Percentiles rank a stretch among this genome's conserved stretches.
Evolutionary conservation across 2,797 vertebrate genomes (phyloP).

Genomic region (Myotis findleyi): DNA sequence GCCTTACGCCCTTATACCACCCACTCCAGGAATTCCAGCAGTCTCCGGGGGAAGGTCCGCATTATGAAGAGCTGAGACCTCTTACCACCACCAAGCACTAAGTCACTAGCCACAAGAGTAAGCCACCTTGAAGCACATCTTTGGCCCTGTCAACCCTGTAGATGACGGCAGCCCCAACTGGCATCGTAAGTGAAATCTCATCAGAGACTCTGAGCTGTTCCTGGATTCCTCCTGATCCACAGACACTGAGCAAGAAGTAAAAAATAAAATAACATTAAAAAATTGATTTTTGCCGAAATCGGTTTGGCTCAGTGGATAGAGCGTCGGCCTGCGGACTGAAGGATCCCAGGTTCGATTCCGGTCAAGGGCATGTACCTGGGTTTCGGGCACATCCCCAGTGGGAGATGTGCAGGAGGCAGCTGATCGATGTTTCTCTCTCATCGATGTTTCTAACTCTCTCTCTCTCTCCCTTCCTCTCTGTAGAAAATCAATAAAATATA

Average conservation of each 20-base stretch:
- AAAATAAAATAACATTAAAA: neutral
- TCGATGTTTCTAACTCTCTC: too few relatives aligned
- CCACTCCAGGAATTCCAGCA: neutral
- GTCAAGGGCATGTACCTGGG: too few relatives aligned
- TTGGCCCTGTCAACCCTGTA: neutral
- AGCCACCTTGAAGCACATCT: neutral
- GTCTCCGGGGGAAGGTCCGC: neutral
- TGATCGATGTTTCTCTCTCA: too few relatives aligned
- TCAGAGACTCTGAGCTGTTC: neutral
- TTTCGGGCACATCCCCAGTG: too few relatives aligned
- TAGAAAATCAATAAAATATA: too few relatives aligned
- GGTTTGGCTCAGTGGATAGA: too few relatives aligned
- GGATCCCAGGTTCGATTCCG: too few relatives aligned
- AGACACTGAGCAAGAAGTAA: neutral
- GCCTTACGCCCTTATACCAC: neutral
- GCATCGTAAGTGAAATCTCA: neutral
- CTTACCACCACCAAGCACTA: neutral
- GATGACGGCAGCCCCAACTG: neutral
- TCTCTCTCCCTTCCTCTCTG: too few relatives aligned
- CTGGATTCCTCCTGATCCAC: neutral
- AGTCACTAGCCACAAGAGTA: neutral
- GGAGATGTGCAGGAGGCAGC: too few relatives aligned
- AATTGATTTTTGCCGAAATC: neutral
- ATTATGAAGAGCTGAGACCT: neutral
- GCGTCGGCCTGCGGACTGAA: too few relatives aligned